Conservation (phyloP, 2,888 invertebrate genomes). For the Lapara coniferarum region DNA sequence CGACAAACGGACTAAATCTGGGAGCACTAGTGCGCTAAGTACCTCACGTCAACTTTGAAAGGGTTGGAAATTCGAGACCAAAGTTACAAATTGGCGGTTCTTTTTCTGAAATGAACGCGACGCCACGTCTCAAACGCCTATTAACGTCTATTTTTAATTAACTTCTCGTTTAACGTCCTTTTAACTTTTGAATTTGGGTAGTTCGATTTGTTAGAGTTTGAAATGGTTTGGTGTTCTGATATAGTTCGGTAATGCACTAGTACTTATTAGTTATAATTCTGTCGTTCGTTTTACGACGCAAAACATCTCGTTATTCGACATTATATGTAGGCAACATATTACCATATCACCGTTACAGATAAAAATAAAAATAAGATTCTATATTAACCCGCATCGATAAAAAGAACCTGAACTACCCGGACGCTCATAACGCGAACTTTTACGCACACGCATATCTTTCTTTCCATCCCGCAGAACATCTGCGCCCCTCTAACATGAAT, state of each 20-base stretch:
- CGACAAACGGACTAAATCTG: conserved; percentile 12
- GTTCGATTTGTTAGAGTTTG: not conserved
- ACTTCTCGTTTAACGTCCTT: conserved; percentile 11
- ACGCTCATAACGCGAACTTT: not conserved
- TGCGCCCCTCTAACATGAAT: conserved; percentile 51
- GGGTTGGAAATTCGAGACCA: conserved; percentile 13
- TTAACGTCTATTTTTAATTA: conserved; percentile 23
- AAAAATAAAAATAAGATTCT: too few relatives aligned
- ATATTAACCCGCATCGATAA: not conserved
- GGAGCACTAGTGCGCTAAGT: conserved; percentile 14
- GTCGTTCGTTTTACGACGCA: not conserved
- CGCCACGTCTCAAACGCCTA: conserved; percentile 18
- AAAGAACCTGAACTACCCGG: not conserved
- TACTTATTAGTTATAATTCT: not conserved
- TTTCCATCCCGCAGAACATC: conserved; percentile 42
- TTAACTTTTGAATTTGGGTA: conserved; percentile 13
- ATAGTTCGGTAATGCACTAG: not conserved
- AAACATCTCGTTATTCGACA: too few relatives aligned
- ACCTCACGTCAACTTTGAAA: conserved; percentile 19
- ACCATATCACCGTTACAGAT: too few relatives aligned
- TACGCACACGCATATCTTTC: conserved; percentile 19
- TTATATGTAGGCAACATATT: too few relatives aligned
- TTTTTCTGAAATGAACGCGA: conserved; percentile 12
- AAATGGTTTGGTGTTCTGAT: not conserved
- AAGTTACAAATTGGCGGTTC: conserved; percentile 19